Evolutionary conservation across 1,140 invertebrate genomes (phyloP).

Genomic region (Scaptodrosophila lebanonensis): DNA sequence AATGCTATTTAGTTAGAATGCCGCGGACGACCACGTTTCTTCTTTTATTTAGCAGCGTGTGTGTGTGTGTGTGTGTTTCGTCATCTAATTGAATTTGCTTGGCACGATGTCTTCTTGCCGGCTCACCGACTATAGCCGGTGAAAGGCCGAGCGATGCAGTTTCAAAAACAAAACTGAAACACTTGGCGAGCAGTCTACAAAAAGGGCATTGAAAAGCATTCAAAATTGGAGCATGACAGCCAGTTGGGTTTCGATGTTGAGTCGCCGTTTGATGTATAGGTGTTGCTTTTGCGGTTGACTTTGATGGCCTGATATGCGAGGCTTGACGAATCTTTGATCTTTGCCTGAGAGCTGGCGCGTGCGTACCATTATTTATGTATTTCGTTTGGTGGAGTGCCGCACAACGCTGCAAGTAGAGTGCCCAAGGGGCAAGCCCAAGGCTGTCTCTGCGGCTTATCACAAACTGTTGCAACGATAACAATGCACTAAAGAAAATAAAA

Average conservation of each 20-base stretch:
- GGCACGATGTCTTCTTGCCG: constrained; percentile 19
- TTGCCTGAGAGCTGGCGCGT: no score
- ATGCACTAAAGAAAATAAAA: no score
- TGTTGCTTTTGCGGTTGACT: constrained; percentile 45
- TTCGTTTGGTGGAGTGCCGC: no score
- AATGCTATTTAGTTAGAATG: constrained; percentile 70
- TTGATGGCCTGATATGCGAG: constrained; percentile 36
- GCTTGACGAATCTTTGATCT: no score
- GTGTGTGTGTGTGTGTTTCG: constrained; percentile 24
- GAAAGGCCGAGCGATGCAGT: constrained; percentile 22
- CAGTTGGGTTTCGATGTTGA: constrained; percentile 14
- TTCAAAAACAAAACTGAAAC: constrained; percentile 13
- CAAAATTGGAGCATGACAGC: constrained; percentile 63
- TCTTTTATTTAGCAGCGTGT: constrained; percentile 19
- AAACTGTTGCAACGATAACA: no score
- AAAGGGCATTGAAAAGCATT: constrained; percentile 68
- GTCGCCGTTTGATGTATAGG: constrained; percentile 53
- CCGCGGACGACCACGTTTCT: no score
- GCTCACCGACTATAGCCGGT: constrained; percentile 21
- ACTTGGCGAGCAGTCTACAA: constrained; percentile 13
- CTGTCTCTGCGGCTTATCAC: no score
- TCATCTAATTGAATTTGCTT: constrained; percentile 66
- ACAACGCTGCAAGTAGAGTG: no score
- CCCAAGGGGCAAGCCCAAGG: no score
- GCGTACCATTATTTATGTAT: no score